Evolutionary conservation across 2,797 vertebrate genomes (phyloP).

Genomic region (Pagetopsis macropterus): DNA sequence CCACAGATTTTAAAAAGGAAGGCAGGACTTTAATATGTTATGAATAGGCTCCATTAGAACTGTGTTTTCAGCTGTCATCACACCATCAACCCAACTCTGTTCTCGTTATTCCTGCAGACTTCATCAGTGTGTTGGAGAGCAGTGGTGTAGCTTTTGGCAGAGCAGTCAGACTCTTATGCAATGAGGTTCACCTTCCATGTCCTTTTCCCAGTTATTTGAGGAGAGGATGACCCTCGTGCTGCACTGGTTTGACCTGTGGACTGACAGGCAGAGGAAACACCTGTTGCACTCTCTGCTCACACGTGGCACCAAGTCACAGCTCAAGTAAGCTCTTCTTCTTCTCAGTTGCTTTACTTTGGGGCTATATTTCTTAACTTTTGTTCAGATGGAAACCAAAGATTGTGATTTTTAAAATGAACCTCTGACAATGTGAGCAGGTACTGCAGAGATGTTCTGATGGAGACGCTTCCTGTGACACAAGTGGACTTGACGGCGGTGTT

Average conservation of each 20-base stretch:
- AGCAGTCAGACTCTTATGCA: neutral
- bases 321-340: slow-evolving; percentile 79
- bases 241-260: slow-evolving; percentile 93
- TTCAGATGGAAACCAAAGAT: neutral
- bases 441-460: slow-evolving; percentile 81
- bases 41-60: neutral
- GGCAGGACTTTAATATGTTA: neutral
- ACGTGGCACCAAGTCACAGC: slow-evolving; percentile 84
- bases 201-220: slow-evolving; percentile 84
- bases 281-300: slow-evolving; percentile 82
- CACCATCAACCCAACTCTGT: neutral
- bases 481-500: slow-evolving; percentile 86
- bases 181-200: neutral
- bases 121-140: slow-evolving; percentile 3
- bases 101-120: neutral
- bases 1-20: neutral
- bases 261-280: slow-evolving; percentile 86
- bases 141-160: slow-evolving; percentile 13
- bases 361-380: no score
- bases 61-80: neutral
- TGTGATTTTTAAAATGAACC: neutral
- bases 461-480: slow-evolving; percentile 77
- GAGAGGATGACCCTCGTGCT: slow-evolving; percentile 86
- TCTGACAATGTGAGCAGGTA: slow-evolving; percentile 71
- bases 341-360: no score